Conservation (phyloP, 2,113 vertebrate species). For the Labeo catla region DNA sequence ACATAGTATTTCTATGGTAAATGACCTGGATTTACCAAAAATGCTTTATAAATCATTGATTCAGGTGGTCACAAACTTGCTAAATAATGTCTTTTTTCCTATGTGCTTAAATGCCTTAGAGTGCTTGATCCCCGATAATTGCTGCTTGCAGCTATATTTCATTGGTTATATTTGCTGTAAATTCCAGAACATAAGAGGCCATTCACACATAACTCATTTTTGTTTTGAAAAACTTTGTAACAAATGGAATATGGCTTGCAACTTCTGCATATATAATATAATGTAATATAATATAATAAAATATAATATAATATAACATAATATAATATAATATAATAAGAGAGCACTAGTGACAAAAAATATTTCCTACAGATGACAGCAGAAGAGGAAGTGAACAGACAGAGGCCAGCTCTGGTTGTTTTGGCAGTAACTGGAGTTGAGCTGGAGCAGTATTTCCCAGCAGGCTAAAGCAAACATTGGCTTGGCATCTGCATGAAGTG, state of each 20-base stretch:
- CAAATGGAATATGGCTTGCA: neutral
- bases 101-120: no score
- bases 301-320: neutral
- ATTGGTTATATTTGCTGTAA: neutral
- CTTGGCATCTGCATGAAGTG: neutral
- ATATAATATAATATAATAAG: neutral
- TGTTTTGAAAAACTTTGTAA: neutral
- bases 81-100: no score
- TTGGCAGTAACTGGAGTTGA: slow-evolving; percentile 34
- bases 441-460: slow-evolving; percentile 14
- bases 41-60: no score
- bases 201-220: no score
- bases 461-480: slow-evolving; percentile 29
- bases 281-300: neutral
- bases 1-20: no score
- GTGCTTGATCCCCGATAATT: no score
- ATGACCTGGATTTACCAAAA: no score
- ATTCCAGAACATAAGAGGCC: no score
- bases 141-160: no score
- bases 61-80: no score
- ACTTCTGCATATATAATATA: neutral
- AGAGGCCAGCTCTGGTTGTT: slow-evolving; percentile 7
- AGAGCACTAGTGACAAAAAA: neutral
- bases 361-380: neutral
- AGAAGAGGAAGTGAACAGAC: slow-evolving; percentile 24